Evolutionary conservation across 2,797 vertebrate species (phyloP), one percentile per base, ranked within the genome.

Genomic region (Falco concolor): DNA sequence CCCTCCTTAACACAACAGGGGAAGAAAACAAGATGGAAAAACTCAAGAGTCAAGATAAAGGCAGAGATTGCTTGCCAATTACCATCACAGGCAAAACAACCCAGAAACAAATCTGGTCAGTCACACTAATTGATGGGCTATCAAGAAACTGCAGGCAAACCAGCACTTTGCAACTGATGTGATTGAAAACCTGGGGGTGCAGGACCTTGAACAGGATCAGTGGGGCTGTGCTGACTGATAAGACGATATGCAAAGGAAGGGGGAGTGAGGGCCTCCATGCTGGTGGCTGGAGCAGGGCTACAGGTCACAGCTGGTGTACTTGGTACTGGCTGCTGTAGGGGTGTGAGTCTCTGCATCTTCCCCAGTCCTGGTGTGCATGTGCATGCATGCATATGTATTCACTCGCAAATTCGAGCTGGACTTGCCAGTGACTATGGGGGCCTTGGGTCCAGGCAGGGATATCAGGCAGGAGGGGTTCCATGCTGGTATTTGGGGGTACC

Each of bases 301-400:
- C 8, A 22, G 25, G 30, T 75, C 47, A 34, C 40, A 75, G 6
- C 25, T 2, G 2, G 12, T 54, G 34, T 69, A 17, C 30, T 32
- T 47, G 61, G 13, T 75, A 21, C 17, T 40, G 25, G 34, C 11
- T 75, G 6, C n/a, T 40, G 25, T 15, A 6, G 11, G 3, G 8
- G 11, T 34, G 12, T 44, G 38, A 64, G 12, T 22, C 7, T 40
- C 34, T 69, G 8, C 28, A n/a, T 61, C 40, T 47, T 69, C 40
- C 20, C 10, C 34, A 40, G 2, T 47, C 49, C 49, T 54, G 13
- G n/a, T 34, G 17, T 13, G n/a, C 42, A 38, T 40, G 11, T 20
- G 28, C 1, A 0, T n/a, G 28, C 1, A 0, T n/a, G 27, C 1
- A 0, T 34, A 20, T 30, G 30, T 24, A 34, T 78, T 38, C 16